phyloP scores from a whole-genome alignment of 2,888 invertebrate species.

The Esperia sulphurella region DNA sequence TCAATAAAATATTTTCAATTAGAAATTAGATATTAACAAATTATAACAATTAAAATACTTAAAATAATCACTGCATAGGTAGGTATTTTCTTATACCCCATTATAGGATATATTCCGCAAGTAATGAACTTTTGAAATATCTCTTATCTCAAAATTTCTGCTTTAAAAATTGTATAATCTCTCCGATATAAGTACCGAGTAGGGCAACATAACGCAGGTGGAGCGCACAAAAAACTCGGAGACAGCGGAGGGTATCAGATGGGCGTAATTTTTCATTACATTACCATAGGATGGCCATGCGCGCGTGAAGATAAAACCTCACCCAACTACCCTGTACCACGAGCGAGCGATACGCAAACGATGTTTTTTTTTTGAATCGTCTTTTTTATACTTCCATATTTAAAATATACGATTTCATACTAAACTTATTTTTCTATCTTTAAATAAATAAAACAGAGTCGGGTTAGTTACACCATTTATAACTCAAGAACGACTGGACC shows the following conservation, averaged over 20 bases:
- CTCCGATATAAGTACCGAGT: slow-evolving; percentile 12
- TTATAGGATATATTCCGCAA: no score
- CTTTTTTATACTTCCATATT: neutral
- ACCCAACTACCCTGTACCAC: slow-evolving; percentile 48
- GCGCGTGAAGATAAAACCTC: slow-evolving; percentile 74
- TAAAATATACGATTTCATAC: no score
- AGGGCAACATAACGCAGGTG: slow-evolving; percentile 6
- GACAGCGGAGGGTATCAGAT: slow-evolving; percentile 25
- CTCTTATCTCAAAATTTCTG: neutral
- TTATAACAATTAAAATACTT: no score
- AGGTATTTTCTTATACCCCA: no score
- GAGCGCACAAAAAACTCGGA: slow-evolving; percentile 38
- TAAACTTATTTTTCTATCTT: no score
- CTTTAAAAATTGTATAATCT: neutral
- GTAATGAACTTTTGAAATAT: neutral
- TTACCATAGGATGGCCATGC: slow-evolving; percentile 70
- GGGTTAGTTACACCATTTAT: no score
- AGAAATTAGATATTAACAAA: no score
- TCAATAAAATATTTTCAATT: no score
- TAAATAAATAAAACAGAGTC: no score
- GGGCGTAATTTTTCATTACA: slow-evolving; percentile 78
- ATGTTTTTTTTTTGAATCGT: no score
- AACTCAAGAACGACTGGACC: no score
- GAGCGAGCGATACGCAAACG: slow-evolving; percentile 24
- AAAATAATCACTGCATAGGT: no score